Evolutionary conservation across 2,113 vertebrate species (phyloP), one percentile per base, ranked within the genome.

Genomic region (Pachypanchax playfairii): DNA sequence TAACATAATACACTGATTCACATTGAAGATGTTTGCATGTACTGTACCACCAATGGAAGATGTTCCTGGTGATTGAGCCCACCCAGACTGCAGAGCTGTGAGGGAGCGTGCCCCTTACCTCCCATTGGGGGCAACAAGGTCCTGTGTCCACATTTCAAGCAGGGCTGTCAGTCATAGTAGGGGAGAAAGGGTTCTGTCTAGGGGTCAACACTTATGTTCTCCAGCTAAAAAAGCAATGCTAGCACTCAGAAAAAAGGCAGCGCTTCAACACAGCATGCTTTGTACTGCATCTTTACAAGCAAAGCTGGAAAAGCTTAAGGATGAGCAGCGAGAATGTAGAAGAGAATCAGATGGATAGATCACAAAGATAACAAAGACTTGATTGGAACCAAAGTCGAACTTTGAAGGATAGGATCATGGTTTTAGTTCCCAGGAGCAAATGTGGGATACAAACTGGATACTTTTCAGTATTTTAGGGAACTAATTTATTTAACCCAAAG

Each of bases 171-270:
- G 79, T 90, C 90, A 87, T 88, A 90, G 89, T 70, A 76, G 90
- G 90, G 89, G 83, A 86, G 89, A 85, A 75, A 83, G 81, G 74
- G 84, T 87, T 90, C 88, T 83, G 91, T 91, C 88, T 77, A 80
- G 82, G 85, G 87, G 87, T 90, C 89, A 90, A 79, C 87, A 88
- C 87, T 92, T 92, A 93, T 93, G 89, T 90, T 91, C 89, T 87
- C 91, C 92, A 93, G 92, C 92, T 93, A 92, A 90, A 83, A 93
- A 93, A 93, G 92, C 92, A 93, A 90, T 83, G 53, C 80, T n/a
- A 61, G 41, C 78, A 75, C 80, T 87, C 83, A 47, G 83, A 84
- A 79, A 83, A 85, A 68, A 70, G 75, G 69, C 71, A 65, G 79
- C 73, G 65, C 80, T 73, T 87, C 80, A 84, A 89, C 88, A 90